Evolutionary conservation across 2,888 invertebrate genomes (phyloP).

Genomic region (Noctuana brunneofusca): DNA sequence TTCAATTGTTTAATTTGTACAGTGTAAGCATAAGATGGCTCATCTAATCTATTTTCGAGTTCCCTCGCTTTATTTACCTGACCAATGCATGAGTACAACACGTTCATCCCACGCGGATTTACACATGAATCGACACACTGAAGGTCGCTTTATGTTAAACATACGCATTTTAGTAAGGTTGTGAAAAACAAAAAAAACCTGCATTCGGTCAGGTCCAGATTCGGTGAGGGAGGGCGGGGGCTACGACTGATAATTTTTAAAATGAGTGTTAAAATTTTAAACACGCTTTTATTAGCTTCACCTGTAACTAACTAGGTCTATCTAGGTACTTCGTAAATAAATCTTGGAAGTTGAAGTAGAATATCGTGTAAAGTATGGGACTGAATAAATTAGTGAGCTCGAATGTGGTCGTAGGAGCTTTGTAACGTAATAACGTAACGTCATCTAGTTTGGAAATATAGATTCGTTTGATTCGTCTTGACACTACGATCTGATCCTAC

Average conservation of each 20-base stretch:
- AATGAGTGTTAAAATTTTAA: too few species aligned
- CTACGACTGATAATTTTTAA: too few species aligned
- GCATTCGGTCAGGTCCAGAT: slow-evolving; percentile 1
- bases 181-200: slow-evolving; percentile 5
- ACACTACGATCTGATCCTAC: too few species aligned
- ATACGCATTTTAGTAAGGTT: slow-evolving; percentile 4
- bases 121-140: slow-evolving; percentile 21
- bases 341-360: too few species aligned
- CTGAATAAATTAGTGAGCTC: too few species aligned
- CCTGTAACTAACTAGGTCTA: too few species aligned
- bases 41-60: slow-evolving; percentile 36
- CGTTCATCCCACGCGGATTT: slow-evolving; percentile 21
- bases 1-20: not conserved
- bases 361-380: too few species aligned
- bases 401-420: too few species aligned
- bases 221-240: not conserved
- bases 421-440: too few species aligned
- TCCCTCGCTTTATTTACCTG: slow-evolving; percentile 31
- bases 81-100: slow-evolving; percentile 26
- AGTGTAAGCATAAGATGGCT: slow-evolving; percentile 20
- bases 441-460: too few species aligned
- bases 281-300: slow-evolving; percentile 1
- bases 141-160: slow-evolving; percentile 31
- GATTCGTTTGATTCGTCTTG: too few species aligned
- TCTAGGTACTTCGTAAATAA: too few species aligned